Conservation (phyloP, 2,797 vertebrate species). For the Lerista edwardsae region DNA sequence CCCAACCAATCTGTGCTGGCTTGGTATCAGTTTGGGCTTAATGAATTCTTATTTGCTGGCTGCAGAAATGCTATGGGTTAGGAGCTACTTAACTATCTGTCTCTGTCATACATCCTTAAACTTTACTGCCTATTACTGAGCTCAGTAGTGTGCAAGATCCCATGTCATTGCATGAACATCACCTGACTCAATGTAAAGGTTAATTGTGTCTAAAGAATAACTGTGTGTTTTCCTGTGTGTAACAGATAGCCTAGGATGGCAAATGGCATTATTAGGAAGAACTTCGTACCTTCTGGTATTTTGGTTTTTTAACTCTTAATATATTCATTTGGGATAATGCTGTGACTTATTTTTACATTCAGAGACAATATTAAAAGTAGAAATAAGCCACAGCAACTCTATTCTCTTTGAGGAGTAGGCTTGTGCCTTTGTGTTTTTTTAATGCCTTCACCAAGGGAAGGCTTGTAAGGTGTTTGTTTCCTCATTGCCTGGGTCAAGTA, state of each 20-base stretch:
- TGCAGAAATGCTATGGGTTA: slow-evolving; percentile 14
- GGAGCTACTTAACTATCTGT: slow-evolving; percentile 32
- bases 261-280: slow-evolving; percentile 8
- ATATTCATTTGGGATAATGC: not conserved
- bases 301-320: not conserved
- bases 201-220: slow-evolving; percentile 42
- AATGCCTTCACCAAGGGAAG: not conserved
- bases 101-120: slow-evolving; percentile 28
- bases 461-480: not conserved
- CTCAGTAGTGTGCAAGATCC: slow-evolving; percentile 14
- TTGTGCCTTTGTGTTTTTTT: not conserved
- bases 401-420: not conserved
- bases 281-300: not conserved
- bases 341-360: not conserved
- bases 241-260: not conserved
- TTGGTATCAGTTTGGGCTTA: slow-evolving; percentile 26
- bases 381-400: too few species aligned
- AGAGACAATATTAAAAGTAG: too few species aligned
- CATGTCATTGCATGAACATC: slow-evolving; percentile 5
- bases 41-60: slow-evolving; percentile 3
- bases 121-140: not conserved
- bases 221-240: not conserved
- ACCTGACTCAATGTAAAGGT: slow-evolving; percentile 42
- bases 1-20: slow-evolving; percentile 26
- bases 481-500: not conserved